Evolutionary conservation across 2,888 invertebrate species (phyloP), one percentile per base, ranked within the genome.

Genomic region (Cataglyphis rosenhaueri): DNA sequence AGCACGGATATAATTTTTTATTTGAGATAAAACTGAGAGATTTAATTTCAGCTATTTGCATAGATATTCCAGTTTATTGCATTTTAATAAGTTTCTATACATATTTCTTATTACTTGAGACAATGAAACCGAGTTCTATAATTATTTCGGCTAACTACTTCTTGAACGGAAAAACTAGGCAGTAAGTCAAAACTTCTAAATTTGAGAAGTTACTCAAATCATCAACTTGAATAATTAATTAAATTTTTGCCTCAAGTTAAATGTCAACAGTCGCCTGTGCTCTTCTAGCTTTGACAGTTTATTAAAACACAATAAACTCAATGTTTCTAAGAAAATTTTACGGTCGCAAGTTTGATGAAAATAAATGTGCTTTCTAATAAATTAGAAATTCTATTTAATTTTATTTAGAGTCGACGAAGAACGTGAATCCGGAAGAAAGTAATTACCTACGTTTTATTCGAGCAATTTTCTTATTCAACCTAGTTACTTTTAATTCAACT

Each of bases 211-310:
- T 86, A 71, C 25, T 81, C 75, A 70, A 84, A 84, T 87, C 85
- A 82, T 59, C 79, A 79, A 79, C 73, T 61, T 74, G 79, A 82
- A 75, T 88, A 90, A 90, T 90, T 90, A 90, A 89, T 88, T 89
- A 85, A 90, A 88, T 89, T 86, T 68, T 76, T 71, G 55, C 62
- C 52, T 70, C 10, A 73, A 68, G 79, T 70, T 82, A 82, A 85
- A 82, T 65, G 71, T 44, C 48, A 75, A 64, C 62, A 38, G 81
- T 68, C 59, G 41, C 64, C 44, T n/a, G 15, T 35, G 12, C 44
- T 79, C 57, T 79, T 41, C 44, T 59, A 71, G 44, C 71, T 71
- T 79, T 79, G 57, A 79, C 59, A 79, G 71, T 35, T 79, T 79
- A 79, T 71, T 79, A 79, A 79, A 79, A 59, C 32, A 59, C 71